Percentiles rank a stretch among this genome's conserved stretches.
Evolutionary conservation across 2,113 vertebrate species (phyloP).

Genomic region (Leucosticte australis): DNA sequence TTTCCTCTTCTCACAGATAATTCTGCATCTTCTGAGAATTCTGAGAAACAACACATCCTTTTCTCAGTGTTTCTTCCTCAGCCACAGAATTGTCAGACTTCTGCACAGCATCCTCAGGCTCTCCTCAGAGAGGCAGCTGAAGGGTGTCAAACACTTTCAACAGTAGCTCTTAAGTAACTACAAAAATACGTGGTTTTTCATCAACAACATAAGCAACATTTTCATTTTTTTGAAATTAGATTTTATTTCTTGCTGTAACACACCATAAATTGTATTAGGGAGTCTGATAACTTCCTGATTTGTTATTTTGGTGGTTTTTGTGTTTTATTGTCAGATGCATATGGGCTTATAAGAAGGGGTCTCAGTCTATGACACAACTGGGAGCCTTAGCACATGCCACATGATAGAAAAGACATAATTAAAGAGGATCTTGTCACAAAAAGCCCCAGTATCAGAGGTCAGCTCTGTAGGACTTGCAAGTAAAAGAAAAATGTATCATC

Average conservation of each 20-base stretch:
- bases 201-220: neutral
- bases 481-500: neutral
- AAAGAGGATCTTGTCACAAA: neutral
- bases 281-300: neutral
- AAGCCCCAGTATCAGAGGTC: neutral
- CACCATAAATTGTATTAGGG: neutral
- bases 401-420: neutral
- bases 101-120: neutral
- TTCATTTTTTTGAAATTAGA: neutral
- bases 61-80: neutral
- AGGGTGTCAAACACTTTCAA: neutral
- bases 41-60: neutral
- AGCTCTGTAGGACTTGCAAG: neutral
- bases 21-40: neutral
- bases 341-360: neutral
- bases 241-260: neutral
- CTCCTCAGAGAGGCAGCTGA: neutral
- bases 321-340: neutral
- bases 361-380: neutral
- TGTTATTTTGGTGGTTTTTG: neutral
- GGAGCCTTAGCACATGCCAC: neutral
- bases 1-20: neutral
- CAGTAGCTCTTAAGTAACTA: neutral
- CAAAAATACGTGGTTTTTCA: neutral
- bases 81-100: neutral